Evolutionary conservation across 1,140 invertebrate genomes (phyloP).

Genomic region (Andricus grossulariae): DNA sequence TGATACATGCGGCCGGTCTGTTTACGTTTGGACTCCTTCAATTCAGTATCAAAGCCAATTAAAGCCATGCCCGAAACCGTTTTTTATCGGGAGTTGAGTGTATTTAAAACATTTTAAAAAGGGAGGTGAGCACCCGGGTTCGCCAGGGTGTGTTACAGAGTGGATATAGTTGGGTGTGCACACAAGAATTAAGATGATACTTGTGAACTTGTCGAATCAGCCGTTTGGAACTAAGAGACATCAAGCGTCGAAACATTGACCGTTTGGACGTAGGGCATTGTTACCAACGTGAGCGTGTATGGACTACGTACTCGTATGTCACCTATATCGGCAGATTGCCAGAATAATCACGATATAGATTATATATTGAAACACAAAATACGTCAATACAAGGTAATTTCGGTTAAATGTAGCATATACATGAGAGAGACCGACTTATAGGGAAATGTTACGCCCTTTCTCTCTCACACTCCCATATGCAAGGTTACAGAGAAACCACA

Average conservation of each 20-base stretch:
- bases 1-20: too few relatives aligned
- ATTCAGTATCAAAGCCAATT: too few relatives aligned
- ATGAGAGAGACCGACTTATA: slow-evolving; percentile 1
- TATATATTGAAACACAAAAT: slow-evolving; percentile 14
- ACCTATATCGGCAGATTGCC: background rate
- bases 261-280: slow-evolving; percentile 4
- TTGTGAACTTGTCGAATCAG: background rate
- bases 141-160: too few relatives aligned
- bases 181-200: too few relatives aligned
- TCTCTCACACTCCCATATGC: background rate
- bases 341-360: slow-evolving; percentile 23
- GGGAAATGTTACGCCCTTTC: background rate
- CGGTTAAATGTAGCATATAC: background rate
- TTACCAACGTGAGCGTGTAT: background rate
- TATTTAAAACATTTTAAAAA: too few relatives aligned
- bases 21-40: too few relatives aligned
- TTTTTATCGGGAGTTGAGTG: too few relatives aligned
- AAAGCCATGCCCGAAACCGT: too few relatives aligned
- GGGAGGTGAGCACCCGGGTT: too few relatives aligned
- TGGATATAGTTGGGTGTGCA: too few relatives aligned
- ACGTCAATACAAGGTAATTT: slow-evolving; percentile 21
- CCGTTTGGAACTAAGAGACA: slow-evolving; percentile 9
- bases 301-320: background rate
- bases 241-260: slow-evolving; percentile 16
- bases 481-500: background rate